Evolutionary conservation across 2,797 vertebrate species (phyloP), one percentile per base, ranked within the genome.

Genomic region (Cichlasoma orientale): DNA sequence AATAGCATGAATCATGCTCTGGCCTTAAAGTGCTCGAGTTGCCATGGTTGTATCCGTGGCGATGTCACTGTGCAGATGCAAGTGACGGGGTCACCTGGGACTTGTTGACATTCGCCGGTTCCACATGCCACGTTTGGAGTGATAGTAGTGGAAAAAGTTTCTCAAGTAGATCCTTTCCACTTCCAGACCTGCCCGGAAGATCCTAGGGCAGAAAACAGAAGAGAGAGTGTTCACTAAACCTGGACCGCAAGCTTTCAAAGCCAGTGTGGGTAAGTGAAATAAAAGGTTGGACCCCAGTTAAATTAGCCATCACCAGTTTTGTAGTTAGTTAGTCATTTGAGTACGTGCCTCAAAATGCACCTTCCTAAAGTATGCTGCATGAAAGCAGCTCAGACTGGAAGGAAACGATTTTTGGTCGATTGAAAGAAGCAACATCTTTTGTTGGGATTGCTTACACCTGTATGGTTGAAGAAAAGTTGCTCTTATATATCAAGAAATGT

Each of bases 111-210:
- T 89, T 54, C 80, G 96, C 3, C 94, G 94, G 94, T 97, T 98
- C 98, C 98, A 99, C 98, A 99, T 99, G 90, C 98, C 98, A 12
- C 97, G 93, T 86, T 96, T 98, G 10, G 98, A 98, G 93, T 99
- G 98, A 90, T 95, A 97, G 88, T 97, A 91, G 86, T 99, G 98
- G 92, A 96, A 97, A 79, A 99, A 99, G 89, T 99, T 98, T 79
- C 98, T 97, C 88, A 99, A 81, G 82, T 96, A 95, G 21, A 99
- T 94, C 25, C 98, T 95, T 27, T 99, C 97, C 81, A 99, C 98
- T 89, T 99, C 98, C 88, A 99, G 90, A 19, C 98, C 98, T 0
- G 94, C 96, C 87, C 97, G 92, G 29, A 99, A 84, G 82, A 99
- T 96, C 92, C 98, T 99, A 59, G 5, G 85, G n/a, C 16, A 33